Conservation (phyloP, 2,797 vertebrate genomes). For the Smutsia temminckii region DNA sequence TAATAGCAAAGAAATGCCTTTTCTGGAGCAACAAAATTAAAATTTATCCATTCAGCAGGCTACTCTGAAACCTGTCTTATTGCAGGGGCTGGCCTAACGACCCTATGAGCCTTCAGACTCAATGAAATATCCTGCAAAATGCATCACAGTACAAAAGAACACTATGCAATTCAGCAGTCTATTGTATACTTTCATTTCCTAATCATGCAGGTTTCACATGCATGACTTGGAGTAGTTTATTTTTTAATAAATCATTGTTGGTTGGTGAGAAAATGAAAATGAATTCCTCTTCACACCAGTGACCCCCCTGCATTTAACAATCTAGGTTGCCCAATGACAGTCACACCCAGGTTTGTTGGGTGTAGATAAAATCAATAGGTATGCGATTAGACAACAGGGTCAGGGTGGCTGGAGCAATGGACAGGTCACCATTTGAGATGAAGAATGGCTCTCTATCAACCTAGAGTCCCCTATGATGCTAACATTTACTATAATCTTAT, state of each 20-base stretch:
- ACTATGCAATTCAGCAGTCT: constrained; percentile 25
- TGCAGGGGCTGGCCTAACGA: neutral
- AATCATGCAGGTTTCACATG: constrained; percentile 36
- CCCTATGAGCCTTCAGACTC: neutral
- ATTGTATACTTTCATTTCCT: neutral
- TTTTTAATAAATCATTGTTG: constrained; percentile 81
- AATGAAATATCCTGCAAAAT: constrained; percentile 40
- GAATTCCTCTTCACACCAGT: constrained; percentile 79
- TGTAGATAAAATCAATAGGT: constrained; percentile 82
- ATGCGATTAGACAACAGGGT: constrained; percentile 79
- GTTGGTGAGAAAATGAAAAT: constrained; percentile 77
- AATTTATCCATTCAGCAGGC: neutral
- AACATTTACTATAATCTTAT: constrained; percentile 85
- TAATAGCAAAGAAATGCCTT: constrained; percentile 13
- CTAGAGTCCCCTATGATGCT: constrained; percentile 78
- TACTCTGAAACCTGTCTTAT: neutral
- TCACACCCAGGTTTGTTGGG: constrained; percentile 72
- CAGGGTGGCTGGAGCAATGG: constrained; percentile 46
- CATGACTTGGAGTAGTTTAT: constrained; percentile 64
- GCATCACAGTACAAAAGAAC: constrained; percentile 25
- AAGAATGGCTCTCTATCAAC: constrained; percentile 86
- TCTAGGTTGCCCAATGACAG: constrained; percentile 81
- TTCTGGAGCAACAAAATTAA: neutral
- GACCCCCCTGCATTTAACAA: constrained; percentile 83
- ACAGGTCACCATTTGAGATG: constrained; percentile 83